phyloP scores from a whole-genome alignment of 2,797 vertebrate genomes.

The Poecilia gillii region DNA sequence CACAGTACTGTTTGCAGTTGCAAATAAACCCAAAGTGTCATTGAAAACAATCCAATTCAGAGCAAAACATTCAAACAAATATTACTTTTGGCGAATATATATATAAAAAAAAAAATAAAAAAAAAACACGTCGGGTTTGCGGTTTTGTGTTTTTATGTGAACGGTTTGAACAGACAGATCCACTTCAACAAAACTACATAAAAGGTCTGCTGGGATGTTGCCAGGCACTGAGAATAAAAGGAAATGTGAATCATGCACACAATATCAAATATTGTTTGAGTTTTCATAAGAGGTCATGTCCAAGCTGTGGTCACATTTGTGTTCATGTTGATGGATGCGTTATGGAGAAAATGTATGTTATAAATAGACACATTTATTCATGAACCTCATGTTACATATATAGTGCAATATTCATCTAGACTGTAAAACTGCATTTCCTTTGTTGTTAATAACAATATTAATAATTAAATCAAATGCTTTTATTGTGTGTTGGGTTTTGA shows the following conservation, averaged over 20 bases:
- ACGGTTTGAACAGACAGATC: not conserved
- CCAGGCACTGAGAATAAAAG: not conserved
- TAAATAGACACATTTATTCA: not conserved
- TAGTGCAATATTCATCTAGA: not conserved
- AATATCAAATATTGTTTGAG: not conserved
- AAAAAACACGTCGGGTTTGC: not conserved
- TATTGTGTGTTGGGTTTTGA: not conserved
- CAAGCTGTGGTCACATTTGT: not conserved
- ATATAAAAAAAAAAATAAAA: not conserved
- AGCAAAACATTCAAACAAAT: not conserved
- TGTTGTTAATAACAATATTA: not conserved
- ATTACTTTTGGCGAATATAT: not conserved
- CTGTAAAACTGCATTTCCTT: not conserved
- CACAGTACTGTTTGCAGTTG: not conserved
- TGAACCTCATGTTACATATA: not conserved
- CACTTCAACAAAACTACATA: not conserved
- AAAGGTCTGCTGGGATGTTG: not conserved
- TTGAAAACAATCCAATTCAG: not conserved
- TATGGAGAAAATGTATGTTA: not conserved
- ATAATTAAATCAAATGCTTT: not conserved
- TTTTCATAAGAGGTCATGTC: not conserved
- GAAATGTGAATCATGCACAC: not conserved
- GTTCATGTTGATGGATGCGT: not conserved
- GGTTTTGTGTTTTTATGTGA: not conserved
- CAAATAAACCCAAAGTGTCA: not conserved